phyloP scores from a whole-genome alignment of 2,113 vertebrate genomes.

The Pelodiscus sinensis region DNA sequence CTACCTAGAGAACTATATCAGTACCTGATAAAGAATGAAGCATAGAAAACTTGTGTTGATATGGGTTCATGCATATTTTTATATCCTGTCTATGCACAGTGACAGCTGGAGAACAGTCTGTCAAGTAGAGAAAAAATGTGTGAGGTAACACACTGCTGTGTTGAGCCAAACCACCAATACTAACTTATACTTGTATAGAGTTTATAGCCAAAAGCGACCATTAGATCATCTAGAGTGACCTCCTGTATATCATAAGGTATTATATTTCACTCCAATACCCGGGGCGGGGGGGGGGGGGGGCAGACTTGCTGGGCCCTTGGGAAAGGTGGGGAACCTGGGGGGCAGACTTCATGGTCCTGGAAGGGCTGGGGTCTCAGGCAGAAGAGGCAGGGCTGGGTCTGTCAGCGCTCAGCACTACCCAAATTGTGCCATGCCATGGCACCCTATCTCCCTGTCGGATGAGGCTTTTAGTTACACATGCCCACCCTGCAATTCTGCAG shows the following conservation, averaged over 20 bases:
- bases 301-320: too few relatives aligned
- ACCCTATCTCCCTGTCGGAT: too few relatives aligned
- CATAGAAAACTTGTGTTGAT: not conserved
- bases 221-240: not conserved
- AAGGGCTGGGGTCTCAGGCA: too few relatives aligned
- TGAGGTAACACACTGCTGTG: not conserved
- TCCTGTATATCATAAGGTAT: not conserved
- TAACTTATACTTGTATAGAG: not conserved
- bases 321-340: too few relatives aligned
- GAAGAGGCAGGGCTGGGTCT: too few relatives aligned
- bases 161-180: not conserved
- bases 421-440: too few relatives aligned
- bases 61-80: not conserved
- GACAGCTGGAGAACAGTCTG: not conserved
- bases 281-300: too few relatives aligned
- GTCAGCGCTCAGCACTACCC: too few relatives aligned
- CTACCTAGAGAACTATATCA: not conserved
- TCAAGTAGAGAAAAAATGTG: not conserved
- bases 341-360: too few relatives aligned
- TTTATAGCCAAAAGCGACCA: not conserved
- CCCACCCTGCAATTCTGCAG: too few relatives aligned
- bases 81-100: not conserved
- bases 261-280: not conserved
- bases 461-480: too few relatives aligned
- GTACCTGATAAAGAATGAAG: not conserved